Evolutionary conservation across 2,888 invertebrate species (phyloP), one percentile per base, ranked within the genome.

Genomic region (Polyploca ridens): DNA sequence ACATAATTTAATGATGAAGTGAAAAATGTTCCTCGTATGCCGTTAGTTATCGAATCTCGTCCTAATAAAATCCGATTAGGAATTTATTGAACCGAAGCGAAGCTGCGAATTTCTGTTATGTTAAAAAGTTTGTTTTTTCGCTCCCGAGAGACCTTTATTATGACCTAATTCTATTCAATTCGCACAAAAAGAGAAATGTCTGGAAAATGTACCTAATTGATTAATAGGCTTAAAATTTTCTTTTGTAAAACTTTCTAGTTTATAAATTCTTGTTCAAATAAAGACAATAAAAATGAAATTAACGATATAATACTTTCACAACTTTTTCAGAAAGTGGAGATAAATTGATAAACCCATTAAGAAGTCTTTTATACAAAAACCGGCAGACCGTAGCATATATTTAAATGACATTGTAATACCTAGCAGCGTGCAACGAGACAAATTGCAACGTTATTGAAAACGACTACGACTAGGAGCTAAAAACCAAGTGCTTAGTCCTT

Each of bases 181-280:
- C 54, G n/a, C 19, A 54, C 19, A 54, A 54, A 54, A 19, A 54
- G 54, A 54, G 54, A 54, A 54, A 54, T 49, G 49, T 49, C 49
- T 49, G 49, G 49, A 49, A 49, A 49, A 49, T 19, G 19, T 54
- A 14, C 54, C 19, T 54, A 54, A 54, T 54, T 54, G 54, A 54
- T 54, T 54, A 54, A 54, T 54, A 54, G 54, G 19, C 54, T n/a
- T 54, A 19, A 19, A 54, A 46, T 10, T 19, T 54, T 54, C 54
- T 54, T 54, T 54, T 10, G 54, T 19, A 19, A 19, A 54, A 54
- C 19, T 54, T 54, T 54, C 16, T 49, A 16, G 49, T 49, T 49
- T 16, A 7, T 6, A 49, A 7, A 8, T 54, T 54, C 7, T 19
- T 54, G 54, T 19, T 54, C 54, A 8, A 19, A 19, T 6, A 16